These are phyloP conservation scores for Malurus leucopterus DNA, from an alignment of 2,797 vertebrate species.

Conservation along the genomic window DNA sequence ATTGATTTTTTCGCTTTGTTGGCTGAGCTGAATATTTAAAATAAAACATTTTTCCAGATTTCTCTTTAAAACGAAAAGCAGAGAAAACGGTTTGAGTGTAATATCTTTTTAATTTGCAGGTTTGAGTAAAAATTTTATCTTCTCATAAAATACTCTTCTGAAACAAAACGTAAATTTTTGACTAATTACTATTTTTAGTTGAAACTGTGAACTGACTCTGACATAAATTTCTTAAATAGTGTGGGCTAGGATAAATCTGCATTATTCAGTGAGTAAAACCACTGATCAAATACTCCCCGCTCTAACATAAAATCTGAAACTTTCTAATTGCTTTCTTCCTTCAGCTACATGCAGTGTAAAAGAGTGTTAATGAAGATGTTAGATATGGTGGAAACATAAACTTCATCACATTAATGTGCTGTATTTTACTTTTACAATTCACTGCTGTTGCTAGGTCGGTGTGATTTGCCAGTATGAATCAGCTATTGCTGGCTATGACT, in stretches of 20 bases:
- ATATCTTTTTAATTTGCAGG: background rate
- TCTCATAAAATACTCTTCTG: background rate
- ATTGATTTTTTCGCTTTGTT: conserved; percentile 14
- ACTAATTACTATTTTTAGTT: conserved; percentile 3
- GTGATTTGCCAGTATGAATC: background rate
- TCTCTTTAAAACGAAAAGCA: background rate
- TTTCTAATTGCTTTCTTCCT: conserved; percentile 25
- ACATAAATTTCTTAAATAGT: background rate
- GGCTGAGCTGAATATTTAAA: background rate
- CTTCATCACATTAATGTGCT: conserved; percentile 4
- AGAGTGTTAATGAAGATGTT: conserved; percentile 12
- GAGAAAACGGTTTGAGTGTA: background rate
- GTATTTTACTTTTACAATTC: conserved; percentile 33
- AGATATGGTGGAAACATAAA: background rate
- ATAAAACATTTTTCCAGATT: conserved; percentile 4
- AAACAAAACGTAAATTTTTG: background rate
- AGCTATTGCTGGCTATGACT: background rate
- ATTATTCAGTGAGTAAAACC: conserved; percentile 2
- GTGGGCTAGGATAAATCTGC: background rate
- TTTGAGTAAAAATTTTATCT: background rate
- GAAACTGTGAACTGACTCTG: background rate
- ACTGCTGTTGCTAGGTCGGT: background rate
- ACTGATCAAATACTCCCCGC: background rate
- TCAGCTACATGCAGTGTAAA: background rate
- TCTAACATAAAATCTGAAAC: conserved; percentile 17